Evolutionary conservation across 1,140 invertebrate genomes (phyloP).

Genomic region (Eupristina koningsbergeri): DNA sequence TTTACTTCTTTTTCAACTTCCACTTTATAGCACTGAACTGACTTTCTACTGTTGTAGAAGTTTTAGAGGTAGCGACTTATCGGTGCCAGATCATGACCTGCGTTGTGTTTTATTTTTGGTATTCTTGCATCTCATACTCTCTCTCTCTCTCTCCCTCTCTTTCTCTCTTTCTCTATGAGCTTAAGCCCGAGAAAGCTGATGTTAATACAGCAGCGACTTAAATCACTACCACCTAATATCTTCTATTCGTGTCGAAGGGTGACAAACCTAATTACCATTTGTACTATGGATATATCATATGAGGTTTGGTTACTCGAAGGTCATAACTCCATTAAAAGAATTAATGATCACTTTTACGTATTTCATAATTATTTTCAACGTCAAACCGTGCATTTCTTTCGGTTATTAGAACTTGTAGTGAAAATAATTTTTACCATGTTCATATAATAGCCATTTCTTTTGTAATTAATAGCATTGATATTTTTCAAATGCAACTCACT

Average conservation of each 20-base stretch:
- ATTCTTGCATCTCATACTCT: not conserved
- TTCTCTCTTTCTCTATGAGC: not conserved
- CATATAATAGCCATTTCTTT: no score
- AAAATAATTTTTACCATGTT: no score
- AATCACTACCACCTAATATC: not conserved
- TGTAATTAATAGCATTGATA: no score
- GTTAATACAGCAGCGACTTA: slow-evolving; percentile 19
- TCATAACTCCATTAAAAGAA: not conserved
- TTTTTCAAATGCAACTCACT: no score
- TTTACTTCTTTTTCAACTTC: slow-evolving; percentile 11
- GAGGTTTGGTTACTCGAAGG: not conserved
- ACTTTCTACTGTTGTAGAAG: not conserved
- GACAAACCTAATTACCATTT: slow-evolving; percentile 29
- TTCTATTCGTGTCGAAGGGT: not conserved
- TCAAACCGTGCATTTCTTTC: no score
- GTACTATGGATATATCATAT: not conserved
- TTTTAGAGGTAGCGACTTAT: slow-evolving; percentile 6
- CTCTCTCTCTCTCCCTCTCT: not conserved
- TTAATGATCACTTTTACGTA: not conserved
- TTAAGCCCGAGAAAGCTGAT: slow-evolving; percentile 23
- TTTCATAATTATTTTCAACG: not conserved
- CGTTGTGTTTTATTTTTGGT: slow-evolving; percentile 42
- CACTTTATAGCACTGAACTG: not conserved
- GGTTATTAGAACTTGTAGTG: no score
- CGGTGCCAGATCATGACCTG: slow-evolving; percentile 43